Evolutionary conservation across 2,797 vertebrate genomes (phyloP).

Genomic region (Lemur catta): DNA sequence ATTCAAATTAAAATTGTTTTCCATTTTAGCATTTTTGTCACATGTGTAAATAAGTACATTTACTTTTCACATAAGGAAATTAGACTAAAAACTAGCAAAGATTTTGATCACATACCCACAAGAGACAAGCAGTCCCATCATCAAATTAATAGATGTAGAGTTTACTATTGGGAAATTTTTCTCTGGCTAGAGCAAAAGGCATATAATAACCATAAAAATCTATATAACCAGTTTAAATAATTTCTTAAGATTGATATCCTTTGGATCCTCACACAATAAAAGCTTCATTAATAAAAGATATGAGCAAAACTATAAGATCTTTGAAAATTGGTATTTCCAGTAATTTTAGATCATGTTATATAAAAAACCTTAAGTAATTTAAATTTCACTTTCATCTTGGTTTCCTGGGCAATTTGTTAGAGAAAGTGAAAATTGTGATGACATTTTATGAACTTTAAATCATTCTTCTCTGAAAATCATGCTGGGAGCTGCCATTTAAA

Average conservation of each 20-base stretch:
- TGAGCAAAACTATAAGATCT: neutral
- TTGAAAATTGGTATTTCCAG: conserved; percentile 16
- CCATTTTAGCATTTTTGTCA: neutral
- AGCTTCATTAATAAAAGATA: neutral
- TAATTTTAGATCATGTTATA: conserved; percentile 28
- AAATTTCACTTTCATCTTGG: conserved; percentile 59
- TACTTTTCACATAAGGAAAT: neutral
- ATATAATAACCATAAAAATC: neutral
- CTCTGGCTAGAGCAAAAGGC: neutral
- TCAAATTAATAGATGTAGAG: neutral
- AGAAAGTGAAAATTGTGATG: conserved; percentile 55
- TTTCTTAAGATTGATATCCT: neutral
- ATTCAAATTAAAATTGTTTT: neutral
- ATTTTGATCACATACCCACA: neutral
- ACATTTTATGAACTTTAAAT: conserved; percentile 77
- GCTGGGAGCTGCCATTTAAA: conserved; percentile 75
- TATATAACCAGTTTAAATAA: neutral
- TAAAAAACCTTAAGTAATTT: conserved; percentile 42
- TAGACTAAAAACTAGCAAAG: conserved; percentile 15
- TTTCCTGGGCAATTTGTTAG: conserved; percentile 66
- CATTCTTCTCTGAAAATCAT: conserved; percentile 63
- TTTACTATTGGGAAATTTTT: neutral
- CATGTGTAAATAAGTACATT: neutral
- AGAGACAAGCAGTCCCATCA: neutral
- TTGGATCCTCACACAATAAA: neutral